A percentile compares a stretch with the other conserved stretches of the same genome.
phyloP scores from a whole-genome alignment of 1,140 invertebrate species.

The Leptinotarsa texana region DNA sequence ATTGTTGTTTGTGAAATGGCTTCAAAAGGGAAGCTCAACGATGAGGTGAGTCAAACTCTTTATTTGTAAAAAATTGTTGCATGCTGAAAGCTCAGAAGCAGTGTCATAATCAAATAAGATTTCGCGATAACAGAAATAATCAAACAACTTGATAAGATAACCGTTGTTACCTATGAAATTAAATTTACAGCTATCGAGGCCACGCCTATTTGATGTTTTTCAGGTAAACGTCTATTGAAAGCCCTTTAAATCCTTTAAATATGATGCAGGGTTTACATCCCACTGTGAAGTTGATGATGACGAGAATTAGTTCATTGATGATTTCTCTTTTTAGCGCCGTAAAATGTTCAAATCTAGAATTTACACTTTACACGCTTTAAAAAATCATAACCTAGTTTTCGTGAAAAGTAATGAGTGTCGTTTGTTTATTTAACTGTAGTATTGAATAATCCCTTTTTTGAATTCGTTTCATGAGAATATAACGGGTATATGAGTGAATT shows the following conservation, averaged over 20 bases:
- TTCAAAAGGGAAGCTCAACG: constrained; percentile 42
- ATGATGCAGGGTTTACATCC: no score
- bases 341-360: no score
- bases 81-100: constrained; percentile 17
- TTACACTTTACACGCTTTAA: no score
- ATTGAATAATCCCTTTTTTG: no score
- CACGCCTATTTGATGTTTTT: constrained; percentile 27
- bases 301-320: no score
- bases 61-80: constrained; percentile 16
- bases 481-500: no score
- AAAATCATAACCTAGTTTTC: no score
- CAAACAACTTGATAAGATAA: constrained; percentile 22
- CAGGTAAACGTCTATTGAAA: neutral
- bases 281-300: no score
- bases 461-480: no score
- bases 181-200: constrained; percentile 8
- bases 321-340: no score
- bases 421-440: no score
- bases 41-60: constrained; percentile 41
- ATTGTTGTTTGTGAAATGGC: constrained; percentile 40
- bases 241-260: constrained; percentile 11
- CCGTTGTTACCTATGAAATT: constrained; percentile 16
- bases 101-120: constrained; percentile 15
- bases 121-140: neutral
- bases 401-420: no score